Base-by-base conservation (phyloP, 1,140 invertebrate genomes). In the Bombus polaris region DNA sequence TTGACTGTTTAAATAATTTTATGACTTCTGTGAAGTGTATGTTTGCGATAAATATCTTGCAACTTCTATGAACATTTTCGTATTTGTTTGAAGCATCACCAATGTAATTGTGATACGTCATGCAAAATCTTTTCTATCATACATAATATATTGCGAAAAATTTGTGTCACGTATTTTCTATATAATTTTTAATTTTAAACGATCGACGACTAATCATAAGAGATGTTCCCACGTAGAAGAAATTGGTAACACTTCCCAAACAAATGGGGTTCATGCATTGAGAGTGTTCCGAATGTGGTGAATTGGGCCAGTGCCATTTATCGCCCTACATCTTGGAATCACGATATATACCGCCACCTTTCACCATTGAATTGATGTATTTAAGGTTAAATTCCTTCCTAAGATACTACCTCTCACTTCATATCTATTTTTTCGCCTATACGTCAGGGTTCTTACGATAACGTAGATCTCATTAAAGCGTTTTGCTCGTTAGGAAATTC, bases 241-340 rank as follows among this genome's bases (percentile, higher is more conserved):
- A 57, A 66, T 68, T 32, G 22, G 57, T 66, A 66, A 57, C 13
- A 22, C 4, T 68, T 85, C 44, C 53, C n/a, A 73, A 85, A 85
- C 42, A 85, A n/a, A 72, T 12, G 15, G 28, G 65, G 22, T 39
- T 57, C 22, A 57, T 42, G n/a, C 37, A 57, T 59, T 42, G 57
- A 42, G n/a, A 66, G 68, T 68, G 66, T 57, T 57, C 65, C 62
- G 82, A 81, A 81, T 62, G 42, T 8, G 39, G 57, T 72, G 68
- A 89, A 89, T 87, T 71, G 88, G 88, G 88, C 47, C 84, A 89
- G 84, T 89, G 88, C 75, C 84, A 89, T 89, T 89, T 89, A 89
- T 89, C 72, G 88, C 86, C 85, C 87, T 83, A 89, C 88, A 89
- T 89, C 81, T 80, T 57, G 57, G 44, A 82, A 89, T 89, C 76